Conservation (phyloP, 2,113 vertebrate genomes). For the Speoplatyrhinus poulsoni region DNA sequence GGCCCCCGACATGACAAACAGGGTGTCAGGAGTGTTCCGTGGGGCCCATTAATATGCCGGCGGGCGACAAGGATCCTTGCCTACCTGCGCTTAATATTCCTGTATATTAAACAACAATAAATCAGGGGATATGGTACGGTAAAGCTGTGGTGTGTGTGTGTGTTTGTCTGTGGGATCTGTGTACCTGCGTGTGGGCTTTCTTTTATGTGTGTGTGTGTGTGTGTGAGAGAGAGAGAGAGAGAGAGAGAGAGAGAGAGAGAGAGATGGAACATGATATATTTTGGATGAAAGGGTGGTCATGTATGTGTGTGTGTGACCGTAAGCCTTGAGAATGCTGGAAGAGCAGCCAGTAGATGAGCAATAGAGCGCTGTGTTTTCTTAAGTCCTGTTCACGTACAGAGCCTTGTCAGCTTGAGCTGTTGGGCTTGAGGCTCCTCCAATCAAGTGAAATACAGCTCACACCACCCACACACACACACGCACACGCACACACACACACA, state of each 20-base stretch:
- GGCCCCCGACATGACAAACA: constrained; percentile 78
- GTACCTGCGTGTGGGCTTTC: constrained; percentile 7
- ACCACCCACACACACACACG: too few species aligned
- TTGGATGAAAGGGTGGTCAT: background rate
- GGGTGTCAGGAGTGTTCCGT: constrained; percentile 75
- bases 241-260: background rate
- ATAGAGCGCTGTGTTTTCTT: too few species aligned
- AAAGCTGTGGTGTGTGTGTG: constrained; percentile 31
- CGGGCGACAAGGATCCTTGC: constrained; percentile 73
- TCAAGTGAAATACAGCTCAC: too few species aligned
- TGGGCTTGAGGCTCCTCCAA: too few species aligned
- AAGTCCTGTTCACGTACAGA: too few species aligned
- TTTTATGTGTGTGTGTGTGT: constrained; percentile 7
- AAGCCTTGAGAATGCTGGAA: too few species aligned
- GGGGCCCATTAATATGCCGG: constrained; percentile 76
- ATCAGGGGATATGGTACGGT: constrained; percentile 73
- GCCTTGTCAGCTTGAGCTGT: too few species aligned
- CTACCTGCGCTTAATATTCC: constrained; percentile 78
- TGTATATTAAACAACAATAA: constrained; percentile 83
- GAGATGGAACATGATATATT: background rate
- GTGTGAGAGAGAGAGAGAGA: background rate
- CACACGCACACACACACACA: too few species aligned
- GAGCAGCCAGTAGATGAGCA: too few species aligned
- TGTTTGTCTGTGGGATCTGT: constrained; percentile 11
- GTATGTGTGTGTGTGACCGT: background rate